Conservation (phyloP, 2,113 vertebrate species). For the Toxotes jaculatrix region DNA sequence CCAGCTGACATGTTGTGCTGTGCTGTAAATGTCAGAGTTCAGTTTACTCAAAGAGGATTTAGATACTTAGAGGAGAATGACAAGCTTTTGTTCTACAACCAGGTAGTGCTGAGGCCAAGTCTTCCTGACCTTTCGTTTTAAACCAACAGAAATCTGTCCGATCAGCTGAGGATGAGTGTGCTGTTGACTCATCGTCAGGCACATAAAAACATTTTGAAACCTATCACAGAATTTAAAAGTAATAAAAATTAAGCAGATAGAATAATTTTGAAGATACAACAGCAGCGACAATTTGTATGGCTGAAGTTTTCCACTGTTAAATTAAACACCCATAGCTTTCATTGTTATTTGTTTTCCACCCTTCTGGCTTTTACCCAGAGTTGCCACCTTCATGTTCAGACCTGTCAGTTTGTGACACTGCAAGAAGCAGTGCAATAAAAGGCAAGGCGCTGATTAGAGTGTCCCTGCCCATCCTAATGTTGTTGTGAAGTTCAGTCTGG, state of each 20-base stretch:
- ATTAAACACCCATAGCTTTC: neutral
- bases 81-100: conserved; percentile 40
- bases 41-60: conserved; percentile 29
- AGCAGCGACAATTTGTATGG: neutral
- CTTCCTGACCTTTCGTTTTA: conserved; percentile 47
- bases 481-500: conserved; percentile 51
- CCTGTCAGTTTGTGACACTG: conserved; percentile 61
- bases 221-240: conserved; percentile 5
- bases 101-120: neutral
- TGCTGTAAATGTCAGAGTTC: conserved; percentile 58
- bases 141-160: conserved; percentile 17
- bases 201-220: neutral
- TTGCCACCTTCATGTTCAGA: conserved; percentile 61
- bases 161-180: conserved; percentile 27
- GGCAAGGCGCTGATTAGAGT: conserved; percentile 29
- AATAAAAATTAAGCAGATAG: neutral
- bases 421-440: conserved; percentile 48
- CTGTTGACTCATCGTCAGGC: neutral
- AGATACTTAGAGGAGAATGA: conserved; percentile 16
- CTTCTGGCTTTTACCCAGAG: neutral
- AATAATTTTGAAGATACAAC: neutral
- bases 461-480: conserved; percentile 47
- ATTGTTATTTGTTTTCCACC: conserved; percentile 14
- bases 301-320: neutral
- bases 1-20: conserved; percentile 3